Evolutionary conservation across 2,113 vertebrate genomes (phyloP).

Genomic region (Lucifuga dentata): DNA sequence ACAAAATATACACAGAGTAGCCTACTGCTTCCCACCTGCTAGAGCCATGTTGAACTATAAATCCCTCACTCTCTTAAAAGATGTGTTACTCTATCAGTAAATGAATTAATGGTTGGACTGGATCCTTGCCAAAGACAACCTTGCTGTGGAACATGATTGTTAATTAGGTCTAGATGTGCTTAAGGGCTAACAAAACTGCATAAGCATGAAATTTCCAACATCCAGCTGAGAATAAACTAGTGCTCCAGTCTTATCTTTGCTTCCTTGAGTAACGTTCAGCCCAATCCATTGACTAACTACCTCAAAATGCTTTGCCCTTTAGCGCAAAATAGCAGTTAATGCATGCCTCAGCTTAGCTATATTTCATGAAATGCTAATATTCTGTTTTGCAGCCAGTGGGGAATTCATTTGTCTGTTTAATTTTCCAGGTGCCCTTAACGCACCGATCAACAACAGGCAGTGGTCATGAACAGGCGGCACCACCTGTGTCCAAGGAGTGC

Average conservation of each 20-base stretch:
- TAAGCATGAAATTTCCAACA: constrained; percentile 65
- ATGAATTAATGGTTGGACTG: constrained; percentile 74
- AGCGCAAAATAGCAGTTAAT: constrained; percentile 47
- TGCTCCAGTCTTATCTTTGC: constrained; percentile 36
- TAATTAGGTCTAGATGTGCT: constrained; percentile 79
- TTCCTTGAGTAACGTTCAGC: constrained; percentile 52
- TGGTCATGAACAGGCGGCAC: constrained; percentile 70
- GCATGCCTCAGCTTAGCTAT: constrained; percentile 46
- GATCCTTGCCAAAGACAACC: constrained; percentile 74
- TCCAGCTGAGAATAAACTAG: constrained; percentile 51
- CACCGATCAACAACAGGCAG: constrained; percentile 63
- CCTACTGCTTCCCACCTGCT: constrained; percentile 65
- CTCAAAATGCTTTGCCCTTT: constrained; percentile 54
- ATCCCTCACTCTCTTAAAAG: constrained; percentile 71
- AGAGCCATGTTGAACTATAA: constrained; percentile 66
- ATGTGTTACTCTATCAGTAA: constrained; percentile 65
- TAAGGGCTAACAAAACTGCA: constrained; percentile 75
- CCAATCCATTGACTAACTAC: constrained; percentile 34
- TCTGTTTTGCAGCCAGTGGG: constrained; percentile 65
- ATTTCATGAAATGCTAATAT: constrained; percentile 63
- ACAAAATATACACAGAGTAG: constrained; percentile 65
- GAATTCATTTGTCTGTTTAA: constrained; percentile 80
- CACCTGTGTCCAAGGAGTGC: constrained; percentile 72
- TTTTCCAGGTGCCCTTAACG: constrained; percentile 78
- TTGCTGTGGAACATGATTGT: constrained; percentile 70